phyloP scores from a whole-genome alignment of 2,797 vertebrate genomes.

The Molossus molossus region DNA sequence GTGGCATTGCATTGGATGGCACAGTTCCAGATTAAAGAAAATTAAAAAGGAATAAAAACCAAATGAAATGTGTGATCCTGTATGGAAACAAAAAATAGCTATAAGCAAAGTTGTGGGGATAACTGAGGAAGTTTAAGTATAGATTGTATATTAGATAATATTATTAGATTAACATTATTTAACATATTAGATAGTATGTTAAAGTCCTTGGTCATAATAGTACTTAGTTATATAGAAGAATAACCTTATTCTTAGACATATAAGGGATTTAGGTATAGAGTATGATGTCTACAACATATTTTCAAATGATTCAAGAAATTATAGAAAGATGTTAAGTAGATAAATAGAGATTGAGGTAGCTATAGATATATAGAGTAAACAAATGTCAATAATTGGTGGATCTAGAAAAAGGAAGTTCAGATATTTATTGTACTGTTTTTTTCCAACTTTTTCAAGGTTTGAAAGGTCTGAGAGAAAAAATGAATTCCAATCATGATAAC shows the following conservation, averaged over 20 bases:
- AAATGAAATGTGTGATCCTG: not conserved
- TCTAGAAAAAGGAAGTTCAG: not conserved
- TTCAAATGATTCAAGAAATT: not conserved
- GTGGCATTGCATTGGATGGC: not conserved
- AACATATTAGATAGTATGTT: no score
- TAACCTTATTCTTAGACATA: not conserved
- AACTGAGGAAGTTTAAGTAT: not conserved
- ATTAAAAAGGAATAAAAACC: not conserved
- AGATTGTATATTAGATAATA: not conserved
- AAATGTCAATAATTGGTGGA: not conserved
- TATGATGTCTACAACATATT: not conserved
- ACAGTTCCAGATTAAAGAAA: not conserved
- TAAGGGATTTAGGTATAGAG: not conserved
- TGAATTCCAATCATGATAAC: not conserved
- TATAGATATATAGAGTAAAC: not conserved
- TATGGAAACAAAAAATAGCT: not conserved
- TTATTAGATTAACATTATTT: not conserved
- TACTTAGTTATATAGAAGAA: not conserved
- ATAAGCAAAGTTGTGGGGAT: not conserved
- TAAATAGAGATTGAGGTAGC: not conserved
- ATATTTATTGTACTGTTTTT: not conserved
- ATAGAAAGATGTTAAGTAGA: not conserved
- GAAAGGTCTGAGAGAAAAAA: not conserved
- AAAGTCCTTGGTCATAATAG: not conserved
- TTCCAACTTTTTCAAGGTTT: constrained; percentile 16